Evolutionary conservation across 1,140 invertebrate genomes (phyloP).

Genomic region (Pseudomyrmex flavicornis): DNA sequence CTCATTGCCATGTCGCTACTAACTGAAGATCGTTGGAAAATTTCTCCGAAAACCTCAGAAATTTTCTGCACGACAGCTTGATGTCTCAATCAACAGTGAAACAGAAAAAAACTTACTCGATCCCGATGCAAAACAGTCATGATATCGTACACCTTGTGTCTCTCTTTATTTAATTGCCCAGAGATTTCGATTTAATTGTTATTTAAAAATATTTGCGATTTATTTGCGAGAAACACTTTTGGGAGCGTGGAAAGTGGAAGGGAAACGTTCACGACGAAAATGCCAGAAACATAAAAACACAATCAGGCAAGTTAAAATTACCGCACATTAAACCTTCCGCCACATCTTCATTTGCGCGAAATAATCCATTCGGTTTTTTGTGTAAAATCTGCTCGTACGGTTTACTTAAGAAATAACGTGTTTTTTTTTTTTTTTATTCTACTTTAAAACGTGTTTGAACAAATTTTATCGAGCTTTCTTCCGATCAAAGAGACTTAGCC

Average conservation of each 20-base stretch:
- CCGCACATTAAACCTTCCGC: too few species aligned
- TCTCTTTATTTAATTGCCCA: conserved; percentile 9
- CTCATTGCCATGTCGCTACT: conserved; percentile 53
- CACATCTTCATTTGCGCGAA: too few species aligned
- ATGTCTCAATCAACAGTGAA: conserved; percentile 36
- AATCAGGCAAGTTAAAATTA: too few species aligned
- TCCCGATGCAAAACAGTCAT: conserved; percentile 23
- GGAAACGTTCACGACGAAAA: conserved; percentile 9
- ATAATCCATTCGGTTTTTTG: too few species aligned
- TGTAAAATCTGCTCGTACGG: too few species aligned
- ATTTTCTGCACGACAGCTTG: conserved; percentile 39
- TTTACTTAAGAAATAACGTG: too few species aligned
- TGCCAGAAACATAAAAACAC: not conserved
- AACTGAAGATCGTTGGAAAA: conserved; percentile 35
- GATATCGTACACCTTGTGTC: conserved; percentile 21
- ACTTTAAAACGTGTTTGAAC: too few species aligned
- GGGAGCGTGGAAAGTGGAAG: not conserved
- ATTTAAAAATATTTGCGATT: not conserved
- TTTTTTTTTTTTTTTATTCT: too few species aligned
- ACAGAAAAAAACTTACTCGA: conserved; percentile 23
- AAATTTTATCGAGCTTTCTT: too few species aligned
- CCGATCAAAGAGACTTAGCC: too few species aligned
- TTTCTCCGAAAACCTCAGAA: conserved; percentile 15
- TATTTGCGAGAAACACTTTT: too few species aligned
- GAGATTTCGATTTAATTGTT: not conserved